Conservation (phyloP, 2,888 invertebrate genomes). For the Thereva nobilitata region DNA sequence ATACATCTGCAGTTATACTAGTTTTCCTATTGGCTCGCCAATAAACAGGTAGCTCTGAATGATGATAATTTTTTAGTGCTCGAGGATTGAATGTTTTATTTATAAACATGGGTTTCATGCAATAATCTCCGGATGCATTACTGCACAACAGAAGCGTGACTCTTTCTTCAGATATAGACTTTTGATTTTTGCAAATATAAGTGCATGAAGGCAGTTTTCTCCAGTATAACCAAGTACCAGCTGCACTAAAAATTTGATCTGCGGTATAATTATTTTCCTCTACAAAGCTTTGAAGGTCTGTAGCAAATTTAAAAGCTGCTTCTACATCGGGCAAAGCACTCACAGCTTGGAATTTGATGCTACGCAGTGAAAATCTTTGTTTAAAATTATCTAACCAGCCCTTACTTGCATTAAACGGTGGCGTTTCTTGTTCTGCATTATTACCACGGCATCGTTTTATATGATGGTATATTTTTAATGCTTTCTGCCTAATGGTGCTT, state of each 20-base stretch:
- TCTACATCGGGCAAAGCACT: too few species aligned
- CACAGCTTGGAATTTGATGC: too few species aligned
- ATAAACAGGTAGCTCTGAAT: constrained; percentile 5
- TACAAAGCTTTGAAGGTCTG: constrained; percentile 30
- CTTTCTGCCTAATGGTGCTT: too few species aligned
- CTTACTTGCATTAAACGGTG: too few species aligned
- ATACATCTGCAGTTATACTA: constrained; percentile 1
- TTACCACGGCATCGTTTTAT: too few species aligned
- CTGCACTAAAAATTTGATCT: constrained; percentile 39
- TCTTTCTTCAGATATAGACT: neutral
- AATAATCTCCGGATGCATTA: constrained; percentile 8
- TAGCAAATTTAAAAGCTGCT: constrained; percentile 10
- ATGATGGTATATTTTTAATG: too few species aligned
- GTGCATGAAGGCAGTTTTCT: constrained; percentile 31
- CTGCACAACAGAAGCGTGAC: neutral
- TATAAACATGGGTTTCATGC: neutral
- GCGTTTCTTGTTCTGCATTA: too few species aligned
- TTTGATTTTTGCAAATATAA: constrained; percentile 6
- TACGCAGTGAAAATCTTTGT: too few species aligned
- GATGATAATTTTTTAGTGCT: neutral
- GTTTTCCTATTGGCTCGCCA: constrained; percentile 6
- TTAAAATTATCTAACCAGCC: too few species aligned
- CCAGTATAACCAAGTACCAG: constrained; percentile 36
- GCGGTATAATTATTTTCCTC: constrained; percentile 34
- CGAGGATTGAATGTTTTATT: neutral